Percentiles rank a stretch among this genome's conserved stretches.
phyloP scores from a whole-genome alignment of 2,113 vertebrate genomes.

The Paratilapia polleni region DNA sequence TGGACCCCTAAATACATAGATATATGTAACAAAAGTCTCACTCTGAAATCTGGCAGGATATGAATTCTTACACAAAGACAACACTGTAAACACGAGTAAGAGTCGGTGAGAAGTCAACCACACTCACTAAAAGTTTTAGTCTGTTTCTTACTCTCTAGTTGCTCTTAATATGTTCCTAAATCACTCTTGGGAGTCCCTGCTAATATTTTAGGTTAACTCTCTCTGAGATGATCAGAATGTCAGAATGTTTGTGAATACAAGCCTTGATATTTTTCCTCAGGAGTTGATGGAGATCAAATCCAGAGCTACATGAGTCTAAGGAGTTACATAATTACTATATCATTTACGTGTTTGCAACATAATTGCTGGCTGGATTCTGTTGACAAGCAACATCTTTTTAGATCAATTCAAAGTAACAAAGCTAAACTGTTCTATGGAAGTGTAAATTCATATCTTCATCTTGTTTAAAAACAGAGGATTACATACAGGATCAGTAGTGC shows the following conservation, averaged over 20 bases:
- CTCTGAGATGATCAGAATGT: background rate
- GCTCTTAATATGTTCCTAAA: no score
- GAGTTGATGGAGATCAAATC: no score
- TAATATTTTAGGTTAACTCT: background rate
- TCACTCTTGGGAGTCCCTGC: background rate
- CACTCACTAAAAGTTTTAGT: background rate
- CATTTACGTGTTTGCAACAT: no score
- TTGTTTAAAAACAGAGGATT: background rate
- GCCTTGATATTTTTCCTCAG: no score
- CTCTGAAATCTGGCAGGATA: background rate
- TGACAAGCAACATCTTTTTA: background rate
- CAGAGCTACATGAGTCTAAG: background rate
- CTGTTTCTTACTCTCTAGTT: background rate
- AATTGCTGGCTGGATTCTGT: background rate
- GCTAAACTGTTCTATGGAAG: background rate
- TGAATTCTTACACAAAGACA: background rate
- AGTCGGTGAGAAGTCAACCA: background rate
- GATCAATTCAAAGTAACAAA: background rate
- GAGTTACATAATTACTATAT: rapidly evolving
- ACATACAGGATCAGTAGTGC: conserved; percentile 31
- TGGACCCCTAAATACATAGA: background rate
- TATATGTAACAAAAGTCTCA: background rate
- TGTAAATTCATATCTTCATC: background rate
- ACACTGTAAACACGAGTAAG: background rate
- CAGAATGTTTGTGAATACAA: rapidly evolving